These are phyloP conservation scores for Illadopsis cleaveri DNA, from an alignment of 2,113 vertebrate species.

Conservation along the genomic window DNA sequence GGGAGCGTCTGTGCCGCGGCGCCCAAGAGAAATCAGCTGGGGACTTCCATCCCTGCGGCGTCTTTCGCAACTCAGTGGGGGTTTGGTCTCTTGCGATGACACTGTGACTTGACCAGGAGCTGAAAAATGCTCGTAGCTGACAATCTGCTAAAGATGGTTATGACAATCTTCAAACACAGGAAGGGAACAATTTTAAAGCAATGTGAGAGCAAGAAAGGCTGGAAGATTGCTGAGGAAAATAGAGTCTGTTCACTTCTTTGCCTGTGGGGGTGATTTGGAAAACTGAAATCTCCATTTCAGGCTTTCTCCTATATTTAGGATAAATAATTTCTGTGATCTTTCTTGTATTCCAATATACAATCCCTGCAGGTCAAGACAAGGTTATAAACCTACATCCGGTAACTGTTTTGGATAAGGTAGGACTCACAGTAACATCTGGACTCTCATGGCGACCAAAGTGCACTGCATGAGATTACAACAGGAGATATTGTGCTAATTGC, in stretches of 20 bases:
- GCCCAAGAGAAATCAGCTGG: accelerated
- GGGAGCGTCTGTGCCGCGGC: too few relatives aligned
- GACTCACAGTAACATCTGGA: accelerated
- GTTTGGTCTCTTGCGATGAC: too few relatives aligned
- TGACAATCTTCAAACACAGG: neutral
- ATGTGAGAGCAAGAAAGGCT: neutral
- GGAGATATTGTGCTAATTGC: neutral
- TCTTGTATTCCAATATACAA: neutral
- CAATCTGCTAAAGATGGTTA: accelerated
- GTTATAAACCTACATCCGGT: neutral
- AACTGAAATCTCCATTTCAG: neutral
- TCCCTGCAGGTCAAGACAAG: too few relatives aligned
- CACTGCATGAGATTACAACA: neutral
- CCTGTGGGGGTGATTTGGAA: neutral
- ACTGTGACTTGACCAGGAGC: neutral
- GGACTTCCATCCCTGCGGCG: accelerated
- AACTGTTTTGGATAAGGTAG: neutral
- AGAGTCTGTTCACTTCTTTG: neutral
- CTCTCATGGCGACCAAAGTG: neutral
- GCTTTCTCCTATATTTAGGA: neutral
- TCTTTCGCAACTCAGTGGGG: accelerated
- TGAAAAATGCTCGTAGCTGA: neutral
- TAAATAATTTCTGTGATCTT: neutral
- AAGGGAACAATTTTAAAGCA: neutral
- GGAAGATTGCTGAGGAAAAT: neutral